Evolutionary conservation across 2,888 invertebrate species (phyloP).

Genomic region (Diaperis boleti): DNA sequence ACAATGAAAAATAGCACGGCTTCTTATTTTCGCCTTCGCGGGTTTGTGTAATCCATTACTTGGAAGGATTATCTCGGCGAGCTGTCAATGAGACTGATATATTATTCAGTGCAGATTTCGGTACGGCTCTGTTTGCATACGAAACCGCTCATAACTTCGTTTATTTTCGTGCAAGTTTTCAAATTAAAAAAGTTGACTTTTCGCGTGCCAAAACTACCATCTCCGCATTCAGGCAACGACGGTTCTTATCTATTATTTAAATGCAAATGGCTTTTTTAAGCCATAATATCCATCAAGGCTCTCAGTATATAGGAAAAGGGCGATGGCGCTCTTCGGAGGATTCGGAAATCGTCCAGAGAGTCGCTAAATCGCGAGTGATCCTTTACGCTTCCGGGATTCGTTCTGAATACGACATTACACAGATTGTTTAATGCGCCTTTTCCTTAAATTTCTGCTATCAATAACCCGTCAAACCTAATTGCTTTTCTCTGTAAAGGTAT

Average conservation of each 20-base stretch:
- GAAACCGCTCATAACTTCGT: slow-evolving; percentile 9
- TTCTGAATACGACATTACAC: not conserved
- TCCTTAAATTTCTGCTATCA: not conserved
- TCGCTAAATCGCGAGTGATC: not conserved
- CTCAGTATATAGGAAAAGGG: not conserved
- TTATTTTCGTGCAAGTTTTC: slow-evolving; percentile 31
- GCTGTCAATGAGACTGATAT: slow-evolving; percentile 43
- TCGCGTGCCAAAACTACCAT: slow-evolving; percentile 4
- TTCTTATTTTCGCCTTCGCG: slow-evolving; percentile 32
- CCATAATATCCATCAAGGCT: slow-evolving; percentile 10
- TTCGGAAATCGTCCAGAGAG: not conserved
- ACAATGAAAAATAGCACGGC: slow-evolving; percentile 17
- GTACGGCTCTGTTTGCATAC: slow-evolving; percentile 20
- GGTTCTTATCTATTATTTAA: slow-evolving; percentile 27
- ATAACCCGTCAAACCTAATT: too few species aligned
- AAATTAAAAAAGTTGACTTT: slow-evolving; percentile 41
- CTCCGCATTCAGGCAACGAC: not conserved
- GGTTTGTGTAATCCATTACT: slow-evolving; percentile 36
- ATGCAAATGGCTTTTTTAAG: slow-evolving; percentile 8
- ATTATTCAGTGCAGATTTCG: slow-evolving; percentile 42
- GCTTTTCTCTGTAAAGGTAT: too few species aligned
- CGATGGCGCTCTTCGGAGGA: slow-evolving; percentile 6
- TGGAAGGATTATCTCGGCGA: slow-evolving; percentile 33
- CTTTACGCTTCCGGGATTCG: not conserved
- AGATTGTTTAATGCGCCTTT: too few species aligned